These are phyloP conservation scores for Takifugu bimaculatus DNA, from an alignment of 2,113 vertebrate species.

Conservation along the genomic window DNA sequence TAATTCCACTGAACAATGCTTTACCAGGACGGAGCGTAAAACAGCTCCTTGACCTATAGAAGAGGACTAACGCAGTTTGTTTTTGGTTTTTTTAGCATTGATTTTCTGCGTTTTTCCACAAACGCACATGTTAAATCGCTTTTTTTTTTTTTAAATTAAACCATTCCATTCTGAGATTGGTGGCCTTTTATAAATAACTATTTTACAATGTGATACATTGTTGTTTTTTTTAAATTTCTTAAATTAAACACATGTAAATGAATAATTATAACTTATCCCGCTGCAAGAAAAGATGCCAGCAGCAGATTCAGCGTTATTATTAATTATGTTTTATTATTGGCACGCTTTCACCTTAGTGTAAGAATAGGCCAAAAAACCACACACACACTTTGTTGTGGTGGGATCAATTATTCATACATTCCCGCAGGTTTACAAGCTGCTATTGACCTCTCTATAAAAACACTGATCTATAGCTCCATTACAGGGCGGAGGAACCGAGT, in stretches of 20 bases:
- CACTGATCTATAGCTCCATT: slow-evolving; percentile 68
- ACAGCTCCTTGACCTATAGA: slow-evolving; percentile 4
- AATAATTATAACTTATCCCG: neutral
- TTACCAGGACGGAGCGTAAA: neutral
- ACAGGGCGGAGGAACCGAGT: slow-evolving; percentile 45
- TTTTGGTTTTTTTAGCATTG: neutral
- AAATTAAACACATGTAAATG: too few relatives aligned
- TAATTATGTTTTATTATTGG: slow-evolving; percentile 66
- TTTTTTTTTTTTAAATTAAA: neutral
- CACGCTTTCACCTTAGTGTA: slow-evolving; percentile 42
- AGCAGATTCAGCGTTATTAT: slow-evolving; percentile 44
- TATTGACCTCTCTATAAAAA: slow-evolving; percentile 71
- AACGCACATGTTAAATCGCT: neutral
- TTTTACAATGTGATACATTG: too few relatives aligned
- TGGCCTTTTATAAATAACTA: too few relatives aligned
- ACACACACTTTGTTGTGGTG: slow-evolving; percentile 11
- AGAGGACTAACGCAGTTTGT: neutral
- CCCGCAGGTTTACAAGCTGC: slow-evolving; percentile 52
- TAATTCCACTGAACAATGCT: neutral
- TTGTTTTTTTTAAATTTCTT: too few relatives aligned
- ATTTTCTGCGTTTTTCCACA: neutral
- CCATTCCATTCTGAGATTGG: too few relatives aligned
- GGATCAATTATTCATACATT: slow-evolving; percentile 67
- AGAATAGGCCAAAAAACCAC: slow-evolving; percentile 49
- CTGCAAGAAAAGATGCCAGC: slow-evolving; percentile 40